Conservation (phyloP, 2,888 invertebrate species). For the Epistrophe eligans region DNA sequence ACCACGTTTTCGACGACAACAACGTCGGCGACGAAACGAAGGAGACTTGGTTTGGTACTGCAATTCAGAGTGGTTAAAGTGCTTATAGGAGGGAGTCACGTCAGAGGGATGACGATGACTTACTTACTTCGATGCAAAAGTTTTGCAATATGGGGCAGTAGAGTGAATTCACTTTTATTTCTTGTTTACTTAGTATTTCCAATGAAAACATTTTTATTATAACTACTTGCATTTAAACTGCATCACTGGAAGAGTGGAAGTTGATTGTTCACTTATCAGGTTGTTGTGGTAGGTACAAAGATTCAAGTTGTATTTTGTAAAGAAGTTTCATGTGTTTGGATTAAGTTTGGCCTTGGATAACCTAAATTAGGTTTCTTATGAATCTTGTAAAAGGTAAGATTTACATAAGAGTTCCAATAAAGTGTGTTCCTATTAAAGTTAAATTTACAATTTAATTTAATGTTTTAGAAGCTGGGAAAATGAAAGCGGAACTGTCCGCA, state of each 20-base stretch:
- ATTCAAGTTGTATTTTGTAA: neutral
- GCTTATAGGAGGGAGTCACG: conserved; percentile 10
- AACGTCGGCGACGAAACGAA: neutral
- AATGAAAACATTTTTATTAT: neutral
- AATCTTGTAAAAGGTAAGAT: too few species aligned
- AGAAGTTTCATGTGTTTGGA: neutral
- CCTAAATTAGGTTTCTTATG: neutral
- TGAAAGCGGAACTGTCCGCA: too few species aligned
- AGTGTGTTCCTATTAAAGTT: too few species aligned
- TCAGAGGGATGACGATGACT: conserved; percentile 13
- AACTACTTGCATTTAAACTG: neutral
- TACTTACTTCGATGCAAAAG: conserved; percentile 13
- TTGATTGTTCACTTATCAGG: conserved; percentile 13
- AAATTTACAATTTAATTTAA: too few species aligned
- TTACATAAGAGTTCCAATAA: too few species aligned
- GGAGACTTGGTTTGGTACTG: neutral
- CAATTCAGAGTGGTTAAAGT: conserved; percentile 12
- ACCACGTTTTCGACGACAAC: conserved; percentile 56
- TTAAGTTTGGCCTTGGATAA: neutral
- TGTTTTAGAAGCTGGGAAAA: too few species aligned
- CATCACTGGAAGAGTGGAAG: conserved; percentile 28
- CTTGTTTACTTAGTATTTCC: conserved; percentile 11
- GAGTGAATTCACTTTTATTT: conserved; percentile 22
- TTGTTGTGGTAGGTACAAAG: neutral
- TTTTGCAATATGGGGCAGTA: conserved; percentile 57